Evolutionary conservation across 2,888 invertebrate species (phyloP).

Genomic region (Drosophila cognata): DNA sequence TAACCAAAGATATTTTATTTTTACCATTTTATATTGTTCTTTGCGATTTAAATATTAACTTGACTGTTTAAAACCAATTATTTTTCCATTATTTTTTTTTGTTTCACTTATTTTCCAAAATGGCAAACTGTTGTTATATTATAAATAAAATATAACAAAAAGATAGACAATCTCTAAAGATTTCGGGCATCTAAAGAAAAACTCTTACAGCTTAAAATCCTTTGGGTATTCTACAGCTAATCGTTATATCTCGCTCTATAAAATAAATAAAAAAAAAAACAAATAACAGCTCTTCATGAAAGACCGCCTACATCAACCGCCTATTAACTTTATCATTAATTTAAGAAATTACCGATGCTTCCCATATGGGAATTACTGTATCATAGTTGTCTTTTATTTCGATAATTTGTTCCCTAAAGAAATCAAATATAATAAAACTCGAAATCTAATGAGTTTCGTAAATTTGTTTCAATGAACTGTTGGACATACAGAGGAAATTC

Average conservation of each 20-base stretch:
- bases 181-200: not conserved
- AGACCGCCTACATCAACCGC: not conserved
- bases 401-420: not conserved
- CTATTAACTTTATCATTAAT: not conserved
- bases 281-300: not conserved
- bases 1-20: not conserved
- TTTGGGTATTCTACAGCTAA: not conserved
- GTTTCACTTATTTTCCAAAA: not conserved
- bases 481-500: slow-evolving; percentile 12
- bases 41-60: not conserved
- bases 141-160: not conserved
- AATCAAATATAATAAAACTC: not conserved
- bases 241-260: not conserved
- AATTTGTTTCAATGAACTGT: slow-evolving; percentile 2
- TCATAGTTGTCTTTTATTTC: not conserved
- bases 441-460: not conserved
- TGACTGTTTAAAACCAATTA: not conserved
- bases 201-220: not conserved
- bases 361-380: not conserved
- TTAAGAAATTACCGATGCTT: not conserved
- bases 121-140: not conserved
- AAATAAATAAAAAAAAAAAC: not conserved
- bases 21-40: not conserved
- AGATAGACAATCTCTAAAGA: not conserved
- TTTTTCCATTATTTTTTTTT: not conserved